Percentiles rank a stretch among this genome's conserved stretches.
Conservation (phyloP, 92 coral and sea anemone species). For the Zoanthus sansibaricus region DNA sequence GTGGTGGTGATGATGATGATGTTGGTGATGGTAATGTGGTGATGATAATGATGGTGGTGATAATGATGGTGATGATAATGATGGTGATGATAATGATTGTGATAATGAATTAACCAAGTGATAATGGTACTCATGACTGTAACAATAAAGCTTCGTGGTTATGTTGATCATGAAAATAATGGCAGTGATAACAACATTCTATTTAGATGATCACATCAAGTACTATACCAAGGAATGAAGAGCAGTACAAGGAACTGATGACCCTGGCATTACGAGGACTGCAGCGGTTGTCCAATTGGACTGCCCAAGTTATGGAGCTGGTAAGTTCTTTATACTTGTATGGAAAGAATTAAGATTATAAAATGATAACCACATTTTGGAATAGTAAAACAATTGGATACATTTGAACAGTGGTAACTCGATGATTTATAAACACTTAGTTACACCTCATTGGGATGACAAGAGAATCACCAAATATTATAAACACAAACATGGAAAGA, state of each 20-base stretch:
- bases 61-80: too few relatives aligned
- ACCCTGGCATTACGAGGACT: slow-evolving; percentile 92
- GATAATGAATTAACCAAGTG: too few relatives aligned
- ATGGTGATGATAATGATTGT: too few relatives aligned
- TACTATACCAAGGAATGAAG: slow-evolving; percentile 73
- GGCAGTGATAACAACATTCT: not conserved
- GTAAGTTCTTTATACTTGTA: not conserved
- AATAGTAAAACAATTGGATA: not conserved
- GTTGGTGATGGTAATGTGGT: too few relatives aligned
- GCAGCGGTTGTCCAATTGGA: slow-evolving; percentile 91
- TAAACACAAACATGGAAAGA: too few relatives aligned
- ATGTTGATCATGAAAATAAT: not conserved
- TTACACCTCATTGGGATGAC: too few relatives aligned
- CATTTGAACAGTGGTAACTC: too few relatives aligned
- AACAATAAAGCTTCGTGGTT: not conserved
- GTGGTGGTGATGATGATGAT: too few relatives aligned
- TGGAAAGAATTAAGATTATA: not conserved
- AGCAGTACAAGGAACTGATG: slow-evolving; percentile 82
- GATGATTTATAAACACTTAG: too few relatives aligned
- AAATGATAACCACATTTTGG: not conserved
- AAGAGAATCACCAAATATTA: too few relatives aligned
- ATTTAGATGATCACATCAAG: slow-evolving; percentile 93
- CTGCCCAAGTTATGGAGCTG: slow-evolving; percentile 67
- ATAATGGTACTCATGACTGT: too few relatives aligned
- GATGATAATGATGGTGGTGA: too few relatives aligned